Percentiles rank a stretch among this genome's conserved stretches.
phyloP scores from a whole-genome alignment of 2,113 vertebrate species.

The Caranx melampygus region DNA sequence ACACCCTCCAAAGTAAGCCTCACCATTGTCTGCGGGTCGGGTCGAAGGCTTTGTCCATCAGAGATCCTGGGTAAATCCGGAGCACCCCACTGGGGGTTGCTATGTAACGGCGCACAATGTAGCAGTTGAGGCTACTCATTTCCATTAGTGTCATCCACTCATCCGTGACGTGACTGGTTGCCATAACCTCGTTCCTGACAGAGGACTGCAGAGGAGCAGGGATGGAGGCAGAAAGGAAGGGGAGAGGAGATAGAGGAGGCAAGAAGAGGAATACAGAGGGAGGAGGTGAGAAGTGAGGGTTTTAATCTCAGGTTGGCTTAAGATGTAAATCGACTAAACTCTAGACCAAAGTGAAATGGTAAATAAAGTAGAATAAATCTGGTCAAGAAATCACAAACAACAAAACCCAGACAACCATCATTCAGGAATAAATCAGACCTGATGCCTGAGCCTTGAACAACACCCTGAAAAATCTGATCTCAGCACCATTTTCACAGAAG shows the following conservation, averaged over 20 bases:
- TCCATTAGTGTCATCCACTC: conserved; percentile 99
- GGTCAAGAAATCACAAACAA: not conserved
- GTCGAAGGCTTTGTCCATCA: conserved; percentile 99
- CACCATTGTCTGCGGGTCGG: conserved; percentile 99
- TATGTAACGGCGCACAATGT: conserved; percentile 99
- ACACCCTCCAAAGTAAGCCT: conserved; percentile 78
- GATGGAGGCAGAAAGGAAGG: not conserved
- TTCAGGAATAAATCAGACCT: not conserved
- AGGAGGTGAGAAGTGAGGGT: not conserved
- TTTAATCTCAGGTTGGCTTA: not conserved
- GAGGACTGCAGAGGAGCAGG: conserved; percentile 88
- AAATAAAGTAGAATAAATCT: not conserved
- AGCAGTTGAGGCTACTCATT: conserved; percentile 98
- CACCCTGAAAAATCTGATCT: conserved; percentile 39
- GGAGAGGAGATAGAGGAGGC: not conserved
- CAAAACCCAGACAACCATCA: not conserved
- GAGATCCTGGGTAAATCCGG: conserved; percentile 98
- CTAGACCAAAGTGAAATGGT: not conserved
- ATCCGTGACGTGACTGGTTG: conserved; percentile 99
- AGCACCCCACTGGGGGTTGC: conserved; percentile 99
- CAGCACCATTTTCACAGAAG: conserved; percentile 37
- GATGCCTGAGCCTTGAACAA: conserved; percentile 25
- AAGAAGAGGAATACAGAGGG: not conserved
- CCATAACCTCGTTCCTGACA: conserved; percentile 99
- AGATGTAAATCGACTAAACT: not conserved